Evolutionary conservation across 2,113 vertebrate species (phyloP).

Genomic region (Sebastes fasciatus): DNA sequence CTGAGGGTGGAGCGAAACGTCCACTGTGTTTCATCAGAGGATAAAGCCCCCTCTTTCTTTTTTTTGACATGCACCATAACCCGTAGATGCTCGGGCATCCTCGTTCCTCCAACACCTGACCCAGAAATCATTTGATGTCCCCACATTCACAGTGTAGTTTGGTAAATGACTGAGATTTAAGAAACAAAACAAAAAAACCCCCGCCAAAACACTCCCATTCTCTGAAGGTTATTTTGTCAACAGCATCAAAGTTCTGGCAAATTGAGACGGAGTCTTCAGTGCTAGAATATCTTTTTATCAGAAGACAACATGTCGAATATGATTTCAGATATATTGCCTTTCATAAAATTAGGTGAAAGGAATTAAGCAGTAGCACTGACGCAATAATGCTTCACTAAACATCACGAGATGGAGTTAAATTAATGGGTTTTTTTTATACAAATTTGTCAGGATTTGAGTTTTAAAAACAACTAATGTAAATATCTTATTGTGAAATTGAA

Average conservation of each 20-base stretch:
- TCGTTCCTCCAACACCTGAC: background rate
- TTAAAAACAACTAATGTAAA: background rate
- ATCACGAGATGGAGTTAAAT: no score
- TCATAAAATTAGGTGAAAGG: no score
- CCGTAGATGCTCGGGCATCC: background rate
- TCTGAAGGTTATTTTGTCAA: background rate
- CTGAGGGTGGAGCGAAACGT: background rate
- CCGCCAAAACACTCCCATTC: background rate
- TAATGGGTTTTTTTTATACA: no score
- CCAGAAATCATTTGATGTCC: background rate
- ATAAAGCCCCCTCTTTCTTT: background rate
- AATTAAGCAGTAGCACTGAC: no score
- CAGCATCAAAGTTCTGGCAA: background rate
- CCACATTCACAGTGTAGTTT: background rate
- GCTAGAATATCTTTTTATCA: no score
- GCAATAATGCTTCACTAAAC: no score
- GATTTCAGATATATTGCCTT: no score
- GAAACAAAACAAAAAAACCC: background rate
- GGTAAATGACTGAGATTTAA: background rate
- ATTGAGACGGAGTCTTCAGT: background rate
- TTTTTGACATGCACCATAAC: background rate
- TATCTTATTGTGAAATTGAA: background rate
- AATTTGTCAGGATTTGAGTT: background rate
- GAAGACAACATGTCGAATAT: no score
- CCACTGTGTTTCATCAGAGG: slow-evolving; percentile 17